Base-by-base conservation (phyloP, 2,888 invertebrate species). In the Esperia sulphurella region DNA sequence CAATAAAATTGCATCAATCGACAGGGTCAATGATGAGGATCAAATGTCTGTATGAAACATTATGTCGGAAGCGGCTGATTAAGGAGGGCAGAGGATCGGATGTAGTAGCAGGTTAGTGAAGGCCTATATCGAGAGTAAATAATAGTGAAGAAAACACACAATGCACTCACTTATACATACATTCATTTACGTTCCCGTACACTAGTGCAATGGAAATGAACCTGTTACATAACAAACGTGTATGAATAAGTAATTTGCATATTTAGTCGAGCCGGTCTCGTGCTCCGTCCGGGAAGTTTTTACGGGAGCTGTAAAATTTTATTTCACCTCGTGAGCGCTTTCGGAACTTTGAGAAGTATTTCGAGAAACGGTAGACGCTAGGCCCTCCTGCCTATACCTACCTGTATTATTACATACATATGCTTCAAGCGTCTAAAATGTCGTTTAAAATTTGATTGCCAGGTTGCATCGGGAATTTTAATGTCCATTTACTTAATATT, bases 381-480 rank as follows among this genome's bases (percentile, higher is more conserved):
- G 9, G n/a, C n/a, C n/a, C n/a, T n/a, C n/a, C 30, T 30, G 5
- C 33, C 33, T 33, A 8, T 7, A 33, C 35, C 35, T 6, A 6
- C 35, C 35, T 35, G 39, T 39, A 8, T 37, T 28, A 21, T 8
- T 40, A 43, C 37, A 13, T 14, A 28, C 37, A 28, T 40, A 40
- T 33, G 43, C 43, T 46, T 49, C 42, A 49, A 31, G 45, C 35
- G 46, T 14, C 40, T 40, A 42, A 50, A 50, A 50, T 46, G 46
- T 50, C 50, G 29, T 50, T 46, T 41, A 37, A 39, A 38, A 43
- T 48, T 48, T 48, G 48, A 45, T 40, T 14, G 48, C 13, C 14
- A 33, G 42, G 43, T 38, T 29, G 48, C 42, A 45, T n/a, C 35
- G 29, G 40, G 48, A 51, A 48, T 51, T 45, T 45, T 51, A 51